Percentiles rank a stretch among this genome's conserved stretches.
phyloP scores from a whole-genome alignment of 2,888 invertebrate species.

The Chrysolina americana region DNA sequence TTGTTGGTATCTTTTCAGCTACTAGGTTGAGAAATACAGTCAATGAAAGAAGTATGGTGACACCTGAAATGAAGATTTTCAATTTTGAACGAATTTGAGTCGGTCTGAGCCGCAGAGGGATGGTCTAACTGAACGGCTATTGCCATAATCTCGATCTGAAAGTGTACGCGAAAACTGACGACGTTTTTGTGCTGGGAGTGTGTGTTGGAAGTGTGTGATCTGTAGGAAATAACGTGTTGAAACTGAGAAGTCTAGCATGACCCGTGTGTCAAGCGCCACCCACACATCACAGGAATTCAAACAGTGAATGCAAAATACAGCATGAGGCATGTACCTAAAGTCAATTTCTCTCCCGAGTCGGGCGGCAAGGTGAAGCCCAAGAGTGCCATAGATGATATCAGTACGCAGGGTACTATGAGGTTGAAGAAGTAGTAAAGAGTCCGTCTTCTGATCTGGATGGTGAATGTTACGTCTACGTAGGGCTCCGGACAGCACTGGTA shows the following conservation, averaged over 20 bases:
- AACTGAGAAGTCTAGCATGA: conserved; percentile 42
- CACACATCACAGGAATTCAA: conserved; percentile 61
- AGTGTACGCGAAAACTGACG: conserved; percentile 34
- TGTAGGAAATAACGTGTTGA: conserved; percentile 32
- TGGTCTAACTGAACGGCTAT: conserved; percentile 34
- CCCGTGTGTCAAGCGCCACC: conserved; percentile 50
- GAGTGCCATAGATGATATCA: conserved; percentile 98
- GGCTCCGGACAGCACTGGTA: conserved; percentile 96
- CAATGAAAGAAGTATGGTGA: conserved; percentile 96
- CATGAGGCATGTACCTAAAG: conserved; percentile 80
- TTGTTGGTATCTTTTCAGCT: conserved; percentile 95
- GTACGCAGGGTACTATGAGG: conserved; percentile 98
- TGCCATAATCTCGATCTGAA: conserved; percentile 33
- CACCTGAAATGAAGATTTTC: conserved; percentile 80
- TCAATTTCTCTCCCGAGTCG: conserved; percentile 96
- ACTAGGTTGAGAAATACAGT: conserved; percentile 98
- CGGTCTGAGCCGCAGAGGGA: conserved; percentile 1
- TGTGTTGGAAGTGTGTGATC: conserved; percentile 23
- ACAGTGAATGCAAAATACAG: conserved; percentile 54
- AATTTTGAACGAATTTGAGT: conserved; percentile 62
- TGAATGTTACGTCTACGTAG: conserved; percentile 96
- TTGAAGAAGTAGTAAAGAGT: conserved; percentile 99
- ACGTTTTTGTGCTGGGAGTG: background rate
- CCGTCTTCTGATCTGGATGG: conserved; percentile 94
- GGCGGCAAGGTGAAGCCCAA: conserved; percentile 98